phyloP scores from a whole-genome alignment of 2,888 invertebrate species.

The Idaea aversata region DNA sequence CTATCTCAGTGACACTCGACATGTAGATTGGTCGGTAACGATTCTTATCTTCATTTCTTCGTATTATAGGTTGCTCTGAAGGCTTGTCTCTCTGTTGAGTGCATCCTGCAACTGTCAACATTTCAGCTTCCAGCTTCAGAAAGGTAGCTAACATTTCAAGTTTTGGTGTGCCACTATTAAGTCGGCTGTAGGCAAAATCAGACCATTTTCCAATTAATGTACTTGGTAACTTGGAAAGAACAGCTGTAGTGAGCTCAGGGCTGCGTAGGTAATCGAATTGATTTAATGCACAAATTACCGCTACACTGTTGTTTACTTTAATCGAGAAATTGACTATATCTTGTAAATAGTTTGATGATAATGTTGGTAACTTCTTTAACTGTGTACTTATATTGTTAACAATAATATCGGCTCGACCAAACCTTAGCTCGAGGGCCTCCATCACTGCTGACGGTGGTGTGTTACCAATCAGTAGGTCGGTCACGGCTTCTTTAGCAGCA shows the following conservation, averaged over 20 bases:
- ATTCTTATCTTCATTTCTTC: neutral
- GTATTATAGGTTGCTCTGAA: neutral
- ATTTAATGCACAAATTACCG: neutral
- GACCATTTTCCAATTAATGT: neutral
- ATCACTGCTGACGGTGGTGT: neutral
- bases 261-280: neutral
- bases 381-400: neutral
- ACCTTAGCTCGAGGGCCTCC: neutral
- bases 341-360: neutral
- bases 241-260: neutral
- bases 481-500: neutral
- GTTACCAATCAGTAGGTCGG: neutral
- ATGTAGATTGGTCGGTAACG: neutral
- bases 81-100: too few relatives aligned
- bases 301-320: conserved; percentile 1
- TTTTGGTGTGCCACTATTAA: neutral
- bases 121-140: neutral
- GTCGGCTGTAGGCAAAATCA: neutral
- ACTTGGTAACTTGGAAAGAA: neutral
- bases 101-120: neutral
- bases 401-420: neutral
- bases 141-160: neutral
- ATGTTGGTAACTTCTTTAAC: neutral
- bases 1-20: neutral
- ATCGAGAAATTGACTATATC: neutral